These are phyloP conservation scores for Noturus placidus DNA, from an alignment of 2,113 vertebrate genomes.

Conservation along the genomic window DNA sequence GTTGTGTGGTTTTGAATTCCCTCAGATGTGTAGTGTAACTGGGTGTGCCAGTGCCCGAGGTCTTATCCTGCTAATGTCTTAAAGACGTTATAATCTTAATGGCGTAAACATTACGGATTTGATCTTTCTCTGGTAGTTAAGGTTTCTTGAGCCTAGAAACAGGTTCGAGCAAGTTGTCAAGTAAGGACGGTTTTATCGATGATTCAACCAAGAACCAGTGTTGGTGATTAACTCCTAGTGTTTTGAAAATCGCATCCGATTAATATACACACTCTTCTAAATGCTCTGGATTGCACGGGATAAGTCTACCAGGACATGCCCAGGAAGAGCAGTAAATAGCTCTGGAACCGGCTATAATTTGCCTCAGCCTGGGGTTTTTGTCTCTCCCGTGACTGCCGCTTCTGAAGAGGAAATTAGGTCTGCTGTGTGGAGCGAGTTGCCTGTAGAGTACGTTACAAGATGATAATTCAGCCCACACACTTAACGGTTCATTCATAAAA, in stretches of 20 bases:
- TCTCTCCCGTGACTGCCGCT: conserved; percentile 19
- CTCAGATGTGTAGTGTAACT: not conserved
- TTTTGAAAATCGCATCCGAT: not conserved
- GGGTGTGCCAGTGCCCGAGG: not conserved
- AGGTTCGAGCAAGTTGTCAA: not conserved
- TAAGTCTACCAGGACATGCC: conserved; percentile 5
- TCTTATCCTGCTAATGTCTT: conserved; percentile 15
- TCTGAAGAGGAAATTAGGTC: conserved; percentile 34
- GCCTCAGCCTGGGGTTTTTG: conserved; percentile 18
- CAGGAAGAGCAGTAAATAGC: conserved; percentile 42
- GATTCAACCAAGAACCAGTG: not conserved
- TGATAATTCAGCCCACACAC: conserved; percentile 51
- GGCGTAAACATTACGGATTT: not conserved
- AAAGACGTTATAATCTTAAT: not conserved
- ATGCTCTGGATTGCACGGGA: not conserved
- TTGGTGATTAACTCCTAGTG: not conserved
- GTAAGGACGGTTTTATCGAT: not conserved
- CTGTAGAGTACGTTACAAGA: conserved; percentile 41
- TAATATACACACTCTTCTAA: not conserved
- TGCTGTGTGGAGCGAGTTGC: conserved; percentile 33
- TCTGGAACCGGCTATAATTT: conserved; percentile 33
- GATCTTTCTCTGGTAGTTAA: not conserved
- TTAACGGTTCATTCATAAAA: conserved; percentile 56
- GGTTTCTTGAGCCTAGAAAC: not conserved
- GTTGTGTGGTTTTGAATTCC: not conserved